These are phyloP conservation scores for Hippocampus kuda DNA, from an alignment of 2,797 vertebrate species.

Conservation along the genomic window DNA sequence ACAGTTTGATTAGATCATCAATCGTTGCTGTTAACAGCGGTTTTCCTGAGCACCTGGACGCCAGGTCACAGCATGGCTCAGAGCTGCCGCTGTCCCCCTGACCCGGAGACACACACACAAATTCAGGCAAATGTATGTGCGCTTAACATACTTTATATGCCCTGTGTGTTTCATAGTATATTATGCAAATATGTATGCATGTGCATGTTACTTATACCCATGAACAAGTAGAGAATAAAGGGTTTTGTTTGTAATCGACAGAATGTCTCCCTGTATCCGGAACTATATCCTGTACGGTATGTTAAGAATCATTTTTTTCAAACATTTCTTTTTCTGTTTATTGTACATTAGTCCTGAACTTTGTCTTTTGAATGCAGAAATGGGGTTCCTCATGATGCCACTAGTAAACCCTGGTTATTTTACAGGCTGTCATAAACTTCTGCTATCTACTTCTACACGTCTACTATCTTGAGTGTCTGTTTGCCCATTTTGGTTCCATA, in stretches of 20 bases:
- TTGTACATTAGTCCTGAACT: not conserved
- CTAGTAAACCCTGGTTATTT: too few species aligned
- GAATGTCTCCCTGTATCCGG: too few species aligned
- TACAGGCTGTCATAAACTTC: too few species aligned
- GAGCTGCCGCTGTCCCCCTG: constrained; percentile 88
- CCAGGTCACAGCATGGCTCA: constrained; percentile 93
- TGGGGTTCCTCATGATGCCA: too few species aligned
- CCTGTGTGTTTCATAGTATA: not conserved
- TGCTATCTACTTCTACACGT: too few species aligned
- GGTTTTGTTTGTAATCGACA: too few species aligned
- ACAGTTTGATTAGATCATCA: constrained; percentile 99
- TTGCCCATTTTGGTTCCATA: too few species aligned
- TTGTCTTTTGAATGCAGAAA: too few species aligned
- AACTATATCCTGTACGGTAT: too few species aligned
- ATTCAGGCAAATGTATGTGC: too few species aligned
- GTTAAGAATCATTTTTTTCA: not conserved
- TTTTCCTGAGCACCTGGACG: constrained; percentile 99
- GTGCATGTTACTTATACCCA: not conserved
- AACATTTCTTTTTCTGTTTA: not conserved
- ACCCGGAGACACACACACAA: constrained; percentile 70
- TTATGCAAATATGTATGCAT: not conserved
- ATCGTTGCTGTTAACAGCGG: constrained; percentile 97
- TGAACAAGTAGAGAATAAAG: not conserved
- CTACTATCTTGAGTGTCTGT: too few species aligned
- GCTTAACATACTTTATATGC: constrained; percentile 18